These are phyloP conservation scores for Synanthedon formicaeformis DNA, from an alignment of 2,888 invertebrate genomes.

Conservation along the genomic window DNA sequence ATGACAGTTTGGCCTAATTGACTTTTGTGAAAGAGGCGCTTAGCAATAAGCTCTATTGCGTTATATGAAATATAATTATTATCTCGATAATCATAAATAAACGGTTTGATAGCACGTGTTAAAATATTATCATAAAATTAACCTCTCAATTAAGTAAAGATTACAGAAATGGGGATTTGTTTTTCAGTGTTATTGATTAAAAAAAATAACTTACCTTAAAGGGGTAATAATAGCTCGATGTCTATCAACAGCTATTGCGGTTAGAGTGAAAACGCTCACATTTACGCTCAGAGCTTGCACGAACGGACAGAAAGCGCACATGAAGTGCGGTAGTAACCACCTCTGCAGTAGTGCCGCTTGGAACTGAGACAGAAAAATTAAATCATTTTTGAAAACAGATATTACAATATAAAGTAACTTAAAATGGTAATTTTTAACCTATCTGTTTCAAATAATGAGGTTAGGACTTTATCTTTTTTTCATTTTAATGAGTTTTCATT, in stretches of 20 bases:
- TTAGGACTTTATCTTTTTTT: no score
- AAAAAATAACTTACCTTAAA: constrained; percentile 68
- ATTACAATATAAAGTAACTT: neutral
- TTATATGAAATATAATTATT: neutral
- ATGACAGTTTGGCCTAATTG: no score
- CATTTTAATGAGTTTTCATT: no score
- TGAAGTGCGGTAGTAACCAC: constrained; percentile 87
- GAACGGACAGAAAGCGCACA: constrained; percentile 91
- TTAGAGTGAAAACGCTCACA: constrained; percentile 89
- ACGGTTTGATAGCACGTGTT: neutral
- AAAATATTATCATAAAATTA: neutral
- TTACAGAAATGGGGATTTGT: no score
- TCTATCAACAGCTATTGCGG: constrained; percentile 88
- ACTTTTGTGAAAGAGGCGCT: no score
- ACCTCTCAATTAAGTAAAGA: neutral
- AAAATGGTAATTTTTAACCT: no score
- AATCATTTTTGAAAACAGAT: neutral
- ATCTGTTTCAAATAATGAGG: no score
- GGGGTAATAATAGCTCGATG: constrained; percentile 83
- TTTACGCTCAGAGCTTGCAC: constrained; percentile 88
- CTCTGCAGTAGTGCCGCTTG: constrained; percentile 88
- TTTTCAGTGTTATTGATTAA: no score
- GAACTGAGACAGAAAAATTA: constrained; percentile 67
- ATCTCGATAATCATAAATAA: neutral
- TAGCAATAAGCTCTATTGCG: no score